Evolutionary conservation across 2,797 vertebrate species (phyloP).

Genomic region (Silurus aristotelis): DNA sequence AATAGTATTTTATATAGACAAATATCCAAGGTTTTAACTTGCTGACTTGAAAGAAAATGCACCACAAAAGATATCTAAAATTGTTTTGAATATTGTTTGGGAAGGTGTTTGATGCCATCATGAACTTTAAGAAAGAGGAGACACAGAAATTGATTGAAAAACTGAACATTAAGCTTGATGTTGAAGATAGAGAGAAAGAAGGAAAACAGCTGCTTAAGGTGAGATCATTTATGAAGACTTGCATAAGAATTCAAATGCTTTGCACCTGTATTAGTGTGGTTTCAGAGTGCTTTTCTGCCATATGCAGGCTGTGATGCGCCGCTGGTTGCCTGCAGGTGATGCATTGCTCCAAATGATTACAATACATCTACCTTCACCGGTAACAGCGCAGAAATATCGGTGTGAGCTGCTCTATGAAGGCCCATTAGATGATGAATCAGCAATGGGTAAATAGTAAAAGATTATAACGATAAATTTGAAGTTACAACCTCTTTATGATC

Average conservation of each 20-base stretch:
- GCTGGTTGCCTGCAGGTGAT: constrained; percentile 85
- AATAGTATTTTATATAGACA: not conserved
- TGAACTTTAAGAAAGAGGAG: constrained; percentile 75
- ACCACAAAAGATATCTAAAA: not conserved
- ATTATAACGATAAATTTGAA: not conserved
- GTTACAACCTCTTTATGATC: not conserved
- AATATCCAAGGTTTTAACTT: not conserved
- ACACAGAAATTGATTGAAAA: constrained; percentile 70
- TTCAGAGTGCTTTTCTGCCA: not conserved
- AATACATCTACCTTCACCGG: constrained; percentile 85
- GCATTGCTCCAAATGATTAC: constrained; percentile 88
- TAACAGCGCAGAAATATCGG: constrained; percentile 85
- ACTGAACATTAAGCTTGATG: constrained; percentile 68
- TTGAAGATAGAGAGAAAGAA: constrained; percentile 67
- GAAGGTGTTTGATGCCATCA: constrained; percentile 74
- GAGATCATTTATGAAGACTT: not conserved
- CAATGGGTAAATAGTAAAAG: constrained; percentile 76
- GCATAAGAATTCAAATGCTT: not conserved
- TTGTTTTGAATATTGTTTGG: constrained; percentile 33
- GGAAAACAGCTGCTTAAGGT: constrained; percentile 72
- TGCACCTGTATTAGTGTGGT: not conserved
- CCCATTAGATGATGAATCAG: constrained; percentile 82
- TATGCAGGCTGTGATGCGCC: constrained; percentile 79
- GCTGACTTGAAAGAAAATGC: not conserved
- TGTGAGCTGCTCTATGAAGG: constrained; percentile 87